These are phyloP conservation scores for Mus caroli DNA, from an alignment of 2,797 vertebrate genomes.

Conservation along the genomic window DNA sequence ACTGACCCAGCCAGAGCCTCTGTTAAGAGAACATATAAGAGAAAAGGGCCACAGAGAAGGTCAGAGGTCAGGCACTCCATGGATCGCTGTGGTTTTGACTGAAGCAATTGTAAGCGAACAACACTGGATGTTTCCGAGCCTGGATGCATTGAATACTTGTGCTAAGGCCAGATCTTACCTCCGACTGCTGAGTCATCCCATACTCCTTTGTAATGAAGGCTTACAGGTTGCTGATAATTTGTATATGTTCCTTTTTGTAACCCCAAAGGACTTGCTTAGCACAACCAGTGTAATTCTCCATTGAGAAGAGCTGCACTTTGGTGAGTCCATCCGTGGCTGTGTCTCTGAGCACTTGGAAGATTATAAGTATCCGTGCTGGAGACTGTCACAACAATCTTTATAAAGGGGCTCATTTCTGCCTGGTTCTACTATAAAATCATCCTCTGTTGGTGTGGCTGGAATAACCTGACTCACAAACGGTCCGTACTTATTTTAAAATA, in stretches of 20 bases:
- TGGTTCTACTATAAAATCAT: background rate
- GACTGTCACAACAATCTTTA: constrained; percentile 30
- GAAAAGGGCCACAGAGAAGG: background rate
- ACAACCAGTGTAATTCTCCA: background rate
- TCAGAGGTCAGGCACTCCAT: background rate
- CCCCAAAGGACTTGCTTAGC: background rate
- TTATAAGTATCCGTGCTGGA: background rate
- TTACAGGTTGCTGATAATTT: background rate
- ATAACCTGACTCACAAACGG: constrained; percentile 4
- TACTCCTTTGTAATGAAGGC: background rate
- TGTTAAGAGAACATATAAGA: background rate
- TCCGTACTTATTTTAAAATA: constrained; percentile 46
- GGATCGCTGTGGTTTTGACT: background rate
- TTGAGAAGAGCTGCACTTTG: background rate
- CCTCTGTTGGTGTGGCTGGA: constrained; percentile 22
- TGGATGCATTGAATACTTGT: background rate
- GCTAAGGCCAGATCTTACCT: background rate
- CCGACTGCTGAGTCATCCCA: background rate
- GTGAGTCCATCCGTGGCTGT: background rate
- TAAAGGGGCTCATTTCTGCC: background rate
- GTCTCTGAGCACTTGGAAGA: background rate
- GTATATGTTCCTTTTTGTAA: background rate
- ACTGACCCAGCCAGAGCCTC: background rate
- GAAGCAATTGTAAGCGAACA: background rate
- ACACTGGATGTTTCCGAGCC: background rate